Evolutionary conservation across 2,888 invertebrate species (phyloP).

Genomic region (Mystacides longicornis): DNA sequence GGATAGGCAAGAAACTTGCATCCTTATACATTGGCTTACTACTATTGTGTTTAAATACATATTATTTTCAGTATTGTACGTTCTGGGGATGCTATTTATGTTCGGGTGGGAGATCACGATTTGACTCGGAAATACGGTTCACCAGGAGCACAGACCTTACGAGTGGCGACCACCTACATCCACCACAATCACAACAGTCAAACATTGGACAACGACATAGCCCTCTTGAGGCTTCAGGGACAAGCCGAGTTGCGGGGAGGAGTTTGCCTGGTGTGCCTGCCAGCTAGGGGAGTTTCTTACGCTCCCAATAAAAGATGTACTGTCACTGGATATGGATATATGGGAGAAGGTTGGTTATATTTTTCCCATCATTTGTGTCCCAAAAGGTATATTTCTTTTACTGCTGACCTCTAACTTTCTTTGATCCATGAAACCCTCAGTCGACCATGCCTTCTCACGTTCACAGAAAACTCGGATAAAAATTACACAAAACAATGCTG

Average conservation of each 20-base stretch:
- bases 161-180: conserved; percentile 89
- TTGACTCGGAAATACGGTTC: conserved; percentile 85
- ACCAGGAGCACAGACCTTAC: conserved; percentile 82
- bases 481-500: too few species aligned
- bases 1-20: too few species aligned
- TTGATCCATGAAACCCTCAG: too few species aligned
- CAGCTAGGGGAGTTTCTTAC: conserved; percentile 81
- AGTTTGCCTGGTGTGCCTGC: conserved; percentile 74
- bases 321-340: conserved; percentile 90
- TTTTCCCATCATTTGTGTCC: too few species aligned
- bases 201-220: conserved; percentile 90
- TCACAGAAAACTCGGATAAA: too few species aligned
- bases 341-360: conserved; percentile 82
- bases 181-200: conserved; percentile 95
- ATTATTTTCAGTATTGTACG: conserved; percentile 67
- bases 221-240: conserved; percentile 79
- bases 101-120: conserved; percentile 88
- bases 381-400: too few species aligned
- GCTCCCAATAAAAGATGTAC: conserved; percentile 87
- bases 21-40: background rate
- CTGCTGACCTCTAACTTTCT: too few species aligned
- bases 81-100: conserved; percentile 90
- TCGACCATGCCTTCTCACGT: too few species aligned
- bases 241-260: conserved; percentile 85
- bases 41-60: background rate